Evolutionary conservation across 2,797 vertebrate genomes (phyloP).

Genomic region (Muscicapa striata): DNA sequence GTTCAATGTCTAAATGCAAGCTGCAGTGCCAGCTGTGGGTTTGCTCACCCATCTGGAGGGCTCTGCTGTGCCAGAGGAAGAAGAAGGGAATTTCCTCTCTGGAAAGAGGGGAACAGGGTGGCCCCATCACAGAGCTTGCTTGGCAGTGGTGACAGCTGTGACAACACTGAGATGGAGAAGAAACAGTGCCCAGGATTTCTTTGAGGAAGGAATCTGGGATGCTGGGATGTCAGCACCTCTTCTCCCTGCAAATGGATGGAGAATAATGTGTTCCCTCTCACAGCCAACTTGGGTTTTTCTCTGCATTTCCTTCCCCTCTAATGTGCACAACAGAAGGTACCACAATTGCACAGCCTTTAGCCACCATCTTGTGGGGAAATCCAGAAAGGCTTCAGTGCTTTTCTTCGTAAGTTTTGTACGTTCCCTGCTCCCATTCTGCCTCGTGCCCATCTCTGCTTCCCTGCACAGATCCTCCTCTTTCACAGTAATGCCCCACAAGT

Average conservation of each 20-base stretch:
- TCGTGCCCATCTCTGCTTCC: neutral
- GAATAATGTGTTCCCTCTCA: neutral
- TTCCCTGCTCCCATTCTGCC: neutral
- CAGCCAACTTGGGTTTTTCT: neutral
- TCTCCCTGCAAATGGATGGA: neutral
- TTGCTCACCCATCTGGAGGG: slow-evolving; percentile 36
- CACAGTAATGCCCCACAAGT: neutral
- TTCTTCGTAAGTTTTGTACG: neutral
- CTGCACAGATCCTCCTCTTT: neutral
- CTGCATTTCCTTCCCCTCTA: neutral
- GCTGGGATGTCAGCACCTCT: neutral
- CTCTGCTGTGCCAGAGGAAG: neutral
- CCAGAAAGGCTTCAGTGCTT: neutral
- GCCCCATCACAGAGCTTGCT: neutral
- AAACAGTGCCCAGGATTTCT: neutral
- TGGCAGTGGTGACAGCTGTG: neutral
- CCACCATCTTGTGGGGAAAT: neutral
- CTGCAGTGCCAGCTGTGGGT: slow-evolving; percentile 51
- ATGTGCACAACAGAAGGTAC: neutral
- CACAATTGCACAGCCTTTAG: neutral
- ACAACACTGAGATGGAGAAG: neutral
- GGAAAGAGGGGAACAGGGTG: neutral
- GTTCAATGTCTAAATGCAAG: slow-evolving; percentile 42
- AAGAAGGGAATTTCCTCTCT: neutral
- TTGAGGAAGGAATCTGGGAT: neutral